Conservation (phyloP, 2,797 vertebrate genomes). For the Cuculus canorus region DNA sequence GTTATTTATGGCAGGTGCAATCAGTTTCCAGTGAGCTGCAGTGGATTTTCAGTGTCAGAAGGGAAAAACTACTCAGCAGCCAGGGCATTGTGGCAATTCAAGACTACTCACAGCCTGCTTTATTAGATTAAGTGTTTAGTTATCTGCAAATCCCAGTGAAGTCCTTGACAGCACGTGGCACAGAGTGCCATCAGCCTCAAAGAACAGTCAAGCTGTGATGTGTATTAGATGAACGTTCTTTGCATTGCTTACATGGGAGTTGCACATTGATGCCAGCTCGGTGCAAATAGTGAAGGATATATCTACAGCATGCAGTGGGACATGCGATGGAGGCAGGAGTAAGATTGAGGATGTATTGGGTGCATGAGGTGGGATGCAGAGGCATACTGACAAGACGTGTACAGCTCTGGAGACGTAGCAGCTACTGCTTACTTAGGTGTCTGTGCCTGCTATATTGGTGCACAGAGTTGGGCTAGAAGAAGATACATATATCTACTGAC, state of each 20-base stretch:
- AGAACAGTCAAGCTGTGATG: neutral
- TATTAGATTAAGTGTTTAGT: neutral
- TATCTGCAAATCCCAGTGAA: neutral
- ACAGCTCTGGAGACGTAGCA: neutral
- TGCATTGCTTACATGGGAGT: neutral
- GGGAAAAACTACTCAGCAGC: neutral
- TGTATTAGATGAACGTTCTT: neutral
- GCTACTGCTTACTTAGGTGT: neutral
- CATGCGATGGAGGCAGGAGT: neutral
- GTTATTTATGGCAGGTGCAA: constrained; percentile 22
- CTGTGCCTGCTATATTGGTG: fast-evolving
- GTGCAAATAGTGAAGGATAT: fast-evolving
- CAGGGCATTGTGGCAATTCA: neutral
- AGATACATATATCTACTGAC: neutral
- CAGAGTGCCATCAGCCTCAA: neutral
- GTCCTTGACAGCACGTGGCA: neutral
- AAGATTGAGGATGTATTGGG: neutral
- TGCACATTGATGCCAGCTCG: fast-evolving
- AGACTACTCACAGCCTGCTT: neutral
- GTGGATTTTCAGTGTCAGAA: neutral
- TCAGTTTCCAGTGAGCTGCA: neutral
- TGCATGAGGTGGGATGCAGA: neutral
- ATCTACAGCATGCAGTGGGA: neutral
- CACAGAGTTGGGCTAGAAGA: neutral
- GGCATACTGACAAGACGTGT: neutral